These are phyloP conservation scores for Pristis pectinata DNA, from an alignment of 2,797 vertebrate species.

Conservation along the genomic window DNA sequence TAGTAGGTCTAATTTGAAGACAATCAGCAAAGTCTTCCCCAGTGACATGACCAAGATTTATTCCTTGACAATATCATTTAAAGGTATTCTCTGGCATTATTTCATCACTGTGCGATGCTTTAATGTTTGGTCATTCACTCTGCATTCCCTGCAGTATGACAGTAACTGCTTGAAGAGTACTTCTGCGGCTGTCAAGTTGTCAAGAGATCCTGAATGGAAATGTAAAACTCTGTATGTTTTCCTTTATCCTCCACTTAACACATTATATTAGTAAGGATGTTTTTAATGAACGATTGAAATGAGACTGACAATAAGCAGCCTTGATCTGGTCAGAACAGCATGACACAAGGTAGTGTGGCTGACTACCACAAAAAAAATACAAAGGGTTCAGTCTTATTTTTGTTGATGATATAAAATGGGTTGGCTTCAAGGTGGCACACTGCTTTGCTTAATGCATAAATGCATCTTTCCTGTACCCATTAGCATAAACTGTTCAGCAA, in stretches of 20 bases:
- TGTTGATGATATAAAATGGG: not conserved
- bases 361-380: not conserved
- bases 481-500: not conserved
- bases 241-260: too few relatives aligned
- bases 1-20: not conserved
- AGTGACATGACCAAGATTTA: not conserved
- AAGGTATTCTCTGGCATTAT: not conserved
- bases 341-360: not conserved
- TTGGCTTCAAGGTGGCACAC: not conserved
- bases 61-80: not conserved
- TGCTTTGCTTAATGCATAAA: not conserved
- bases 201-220: too few relatives aligned
- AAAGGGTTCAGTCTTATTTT: not conserved
- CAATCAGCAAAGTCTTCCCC: not conserved
- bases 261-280: not conserved
- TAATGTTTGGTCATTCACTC: too few relatives aligned
- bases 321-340: not conserved
- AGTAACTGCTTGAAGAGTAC: too few relatives aligned
- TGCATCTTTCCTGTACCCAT: not conserved
- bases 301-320: not conserved
- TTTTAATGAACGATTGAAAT: too few relatives aligned
- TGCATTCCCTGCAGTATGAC: too few relatives aligned
- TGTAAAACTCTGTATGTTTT: too few relatives aligned
- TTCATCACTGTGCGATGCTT: not conserved
- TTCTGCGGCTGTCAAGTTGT: too few relatives aligned